A percentile compares a stretch with the other conserved stretches of the same genome.
These are phyloP conservation scores for Zaprionus kolodkinae DNA, from an alignment of 1,140 invertebrate species.

Conservation along the genomic window DNA sequence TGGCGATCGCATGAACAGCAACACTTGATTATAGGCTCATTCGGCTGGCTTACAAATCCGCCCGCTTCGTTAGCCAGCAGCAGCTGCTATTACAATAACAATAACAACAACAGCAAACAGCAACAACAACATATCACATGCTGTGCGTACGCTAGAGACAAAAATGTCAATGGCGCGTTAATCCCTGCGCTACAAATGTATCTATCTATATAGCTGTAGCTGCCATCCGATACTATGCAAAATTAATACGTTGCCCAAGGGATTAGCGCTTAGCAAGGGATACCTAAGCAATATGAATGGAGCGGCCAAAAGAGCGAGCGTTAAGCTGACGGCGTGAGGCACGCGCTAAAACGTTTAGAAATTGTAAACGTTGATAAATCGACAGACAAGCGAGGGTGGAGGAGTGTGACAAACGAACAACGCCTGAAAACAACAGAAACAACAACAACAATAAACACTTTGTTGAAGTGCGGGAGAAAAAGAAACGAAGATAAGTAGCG, in stretches of 20 bases:
- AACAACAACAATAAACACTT: background rate
- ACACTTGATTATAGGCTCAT: slow-evolving; percentile 70
- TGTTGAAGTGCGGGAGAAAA: background rate
- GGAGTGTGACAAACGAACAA: slow-evolving; percentile 23
- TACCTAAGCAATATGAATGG: slow-evolving; percentile 39
- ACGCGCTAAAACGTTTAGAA: slow-evolving; percentile 74
- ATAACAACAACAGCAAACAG: slow-evolving; percentile 12
- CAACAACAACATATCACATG: slow-evolving; percentile 35
- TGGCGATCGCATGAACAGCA: slow-evolving; percentile 36
- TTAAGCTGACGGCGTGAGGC: slow-evolving; percentile 71
- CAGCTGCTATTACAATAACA: slow-evolving; percentile 7
- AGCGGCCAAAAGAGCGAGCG: slow-evolving; percentile 33
- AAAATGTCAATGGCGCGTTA: slow-evolving; percentile 51
- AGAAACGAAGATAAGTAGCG: background rate
- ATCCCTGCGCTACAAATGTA: slow-evolving; percentile 43
- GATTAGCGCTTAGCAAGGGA: slow-evolving; percentile 51
- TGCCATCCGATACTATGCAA: slow-evolving; percentile 36
- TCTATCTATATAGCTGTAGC: background rate
- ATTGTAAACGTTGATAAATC: slow-evolving; percentile 73
- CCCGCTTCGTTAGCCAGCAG: slow-evolving; percentile 70
- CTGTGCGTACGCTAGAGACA: slow-evolving; percentile 42
- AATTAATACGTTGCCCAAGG: slow-evolving; percentile 71
- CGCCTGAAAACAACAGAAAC: background rate
- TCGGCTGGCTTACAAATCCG: slow-evolving; percentile 58
- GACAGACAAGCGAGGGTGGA: slow-evolving; percentile 6